These are phyloP conservation scores for Corythoichthys haematopterus DNA, from an alignment of 2,113 vertebrate species.

Conservation along the genomic window DNA sequence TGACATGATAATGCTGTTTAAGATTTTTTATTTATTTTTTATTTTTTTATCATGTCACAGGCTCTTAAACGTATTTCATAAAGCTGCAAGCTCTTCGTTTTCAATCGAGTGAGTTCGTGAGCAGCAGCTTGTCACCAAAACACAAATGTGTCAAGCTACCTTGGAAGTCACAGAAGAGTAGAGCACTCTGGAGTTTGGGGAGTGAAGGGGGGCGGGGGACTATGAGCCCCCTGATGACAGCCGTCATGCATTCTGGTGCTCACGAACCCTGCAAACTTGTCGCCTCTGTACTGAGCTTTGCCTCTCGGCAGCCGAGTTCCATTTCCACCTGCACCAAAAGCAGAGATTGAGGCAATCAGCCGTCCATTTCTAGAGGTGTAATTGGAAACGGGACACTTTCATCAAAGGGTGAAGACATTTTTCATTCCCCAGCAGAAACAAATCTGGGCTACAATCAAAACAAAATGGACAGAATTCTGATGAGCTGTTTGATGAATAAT, in stretches of 20 bases:
- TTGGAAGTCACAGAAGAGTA: background rate
- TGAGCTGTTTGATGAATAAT: background rate
- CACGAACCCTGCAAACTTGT: slow-evolving; percentile 28
- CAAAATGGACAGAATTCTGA: background rate
- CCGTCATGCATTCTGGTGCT: slow-evolving; percentile 32
- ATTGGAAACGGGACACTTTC: slow-evolving; percentile 2
- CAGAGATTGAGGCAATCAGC: background rate
- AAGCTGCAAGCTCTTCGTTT: background rate
- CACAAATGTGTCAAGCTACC: background rate
- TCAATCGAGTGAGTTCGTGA: background rate
- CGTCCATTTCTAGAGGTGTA: background rate
- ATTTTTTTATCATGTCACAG: too few relatives aligned
- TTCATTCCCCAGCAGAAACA: background rate
- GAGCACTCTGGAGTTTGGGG: background rate
- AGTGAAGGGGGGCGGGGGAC: background rate
- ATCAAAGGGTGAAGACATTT: slow-evolving; percentile 3
- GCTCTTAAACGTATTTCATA: background rate
- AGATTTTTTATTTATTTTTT: too few relatives aligned
- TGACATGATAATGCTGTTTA: too few relatives aligned
- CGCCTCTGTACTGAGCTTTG: slow-evolving; percentile 35
- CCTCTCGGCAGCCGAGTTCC: slow-evolving; percentile 19
- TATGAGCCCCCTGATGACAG: slow-evolving; percentile 22
- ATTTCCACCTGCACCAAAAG: background rate
- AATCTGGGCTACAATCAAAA: slow-evolving; percentile 1
- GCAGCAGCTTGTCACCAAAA: background rate